Evolutionary conservation across 2,113 vertebrate species (phyloP).

Genomic region (Rhegmatorhina hoffmannsi): DNA sequence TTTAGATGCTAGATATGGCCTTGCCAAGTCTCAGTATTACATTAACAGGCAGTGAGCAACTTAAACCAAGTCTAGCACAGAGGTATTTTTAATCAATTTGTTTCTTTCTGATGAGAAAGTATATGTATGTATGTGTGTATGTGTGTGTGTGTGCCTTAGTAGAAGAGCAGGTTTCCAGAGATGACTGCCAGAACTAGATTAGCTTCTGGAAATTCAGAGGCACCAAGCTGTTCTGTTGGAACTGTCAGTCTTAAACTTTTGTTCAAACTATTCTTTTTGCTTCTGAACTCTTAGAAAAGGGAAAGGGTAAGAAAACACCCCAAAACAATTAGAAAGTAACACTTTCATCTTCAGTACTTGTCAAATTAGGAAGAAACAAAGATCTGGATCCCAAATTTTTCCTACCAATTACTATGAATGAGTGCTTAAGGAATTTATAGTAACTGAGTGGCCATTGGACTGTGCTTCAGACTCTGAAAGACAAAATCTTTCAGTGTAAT

Average conservation of each 20-base stretch:
- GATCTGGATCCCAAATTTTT: neutral
- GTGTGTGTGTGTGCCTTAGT: neutral
- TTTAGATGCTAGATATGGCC: neutral
- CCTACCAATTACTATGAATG: neutral
- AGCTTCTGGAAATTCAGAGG: neutral
- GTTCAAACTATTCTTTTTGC: neutral
- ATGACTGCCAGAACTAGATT: neutral
- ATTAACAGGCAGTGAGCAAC: neutral
- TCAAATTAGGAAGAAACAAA: neutral
- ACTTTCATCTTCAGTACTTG: neutral
- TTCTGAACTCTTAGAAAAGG: neutral
- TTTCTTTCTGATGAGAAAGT: neutral
- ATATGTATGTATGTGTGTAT: neutral
- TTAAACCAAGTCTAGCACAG: neutral
- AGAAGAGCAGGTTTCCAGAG: neutral
- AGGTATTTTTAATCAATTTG: neutral
- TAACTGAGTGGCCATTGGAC: neutral
- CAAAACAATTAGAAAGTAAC: neutral
- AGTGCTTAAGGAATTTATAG: neutral
- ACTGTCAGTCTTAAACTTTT: neutral
- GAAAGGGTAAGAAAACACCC: neutral
- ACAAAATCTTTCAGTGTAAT: neutral
- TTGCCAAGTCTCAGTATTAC: neutral
- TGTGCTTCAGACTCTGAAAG: neutral
- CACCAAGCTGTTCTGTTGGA: neutral